A percentile compares a stretch with the other conserved stretches of the same genome.
Evolutionary conservation across 2,888 invertebrate genomes (phyloP).

Genomic region (Phengaris alcon): DNA sequence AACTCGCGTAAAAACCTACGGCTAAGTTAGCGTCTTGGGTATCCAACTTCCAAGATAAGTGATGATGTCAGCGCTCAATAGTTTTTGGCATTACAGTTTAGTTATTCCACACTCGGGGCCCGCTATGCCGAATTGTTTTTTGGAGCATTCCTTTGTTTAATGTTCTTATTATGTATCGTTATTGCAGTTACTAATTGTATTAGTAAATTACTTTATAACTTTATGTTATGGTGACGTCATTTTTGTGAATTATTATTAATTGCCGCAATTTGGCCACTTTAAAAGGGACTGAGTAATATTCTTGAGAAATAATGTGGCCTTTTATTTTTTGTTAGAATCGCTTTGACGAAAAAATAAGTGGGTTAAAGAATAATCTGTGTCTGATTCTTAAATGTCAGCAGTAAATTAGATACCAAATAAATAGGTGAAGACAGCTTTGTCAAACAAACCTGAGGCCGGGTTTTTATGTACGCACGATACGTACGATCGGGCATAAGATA

Average conservation of each 20-base stretch:
- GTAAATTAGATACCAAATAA: too few relatives aligned
- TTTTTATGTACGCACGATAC: too few relatives aligned
- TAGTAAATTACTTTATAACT: not conserved
- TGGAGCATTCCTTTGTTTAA: conserved; percentile 9
- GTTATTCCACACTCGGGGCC: not conserved
- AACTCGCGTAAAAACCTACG: conserved; percentile 19
- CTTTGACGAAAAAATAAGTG: not conserved
- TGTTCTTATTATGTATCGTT: not conserved
- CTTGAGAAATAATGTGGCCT: not conserved
- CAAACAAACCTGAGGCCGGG: too few relatives aligned
- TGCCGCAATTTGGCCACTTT: not conserved
- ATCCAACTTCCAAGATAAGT: not conserved
- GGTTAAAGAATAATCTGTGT: conserved; percentile 1
- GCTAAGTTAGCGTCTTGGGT: not conserved
- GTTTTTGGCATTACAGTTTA: conserved; percentile 2
- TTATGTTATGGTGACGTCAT: not conserved
- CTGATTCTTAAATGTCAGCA: not conserved
- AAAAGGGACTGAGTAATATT: not conserved
- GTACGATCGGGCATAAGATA: too few relatives aligned
- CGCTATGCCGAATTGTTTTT: conserved; percentile 10
- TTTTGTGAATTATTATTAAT: conserved; percentile 1
- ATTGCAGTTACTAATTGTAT: not conserved
- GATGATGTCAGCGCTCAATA: conserved; percentile 19
- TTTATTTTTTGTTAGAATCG: not conserved
- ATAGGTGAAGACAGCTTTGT: too few relatives aligned